These are phyloP conservation scores for Elachura formosa DNA, from an alignment of 2,113 vertebrate species.

Conservation along the genomic window DNA sequence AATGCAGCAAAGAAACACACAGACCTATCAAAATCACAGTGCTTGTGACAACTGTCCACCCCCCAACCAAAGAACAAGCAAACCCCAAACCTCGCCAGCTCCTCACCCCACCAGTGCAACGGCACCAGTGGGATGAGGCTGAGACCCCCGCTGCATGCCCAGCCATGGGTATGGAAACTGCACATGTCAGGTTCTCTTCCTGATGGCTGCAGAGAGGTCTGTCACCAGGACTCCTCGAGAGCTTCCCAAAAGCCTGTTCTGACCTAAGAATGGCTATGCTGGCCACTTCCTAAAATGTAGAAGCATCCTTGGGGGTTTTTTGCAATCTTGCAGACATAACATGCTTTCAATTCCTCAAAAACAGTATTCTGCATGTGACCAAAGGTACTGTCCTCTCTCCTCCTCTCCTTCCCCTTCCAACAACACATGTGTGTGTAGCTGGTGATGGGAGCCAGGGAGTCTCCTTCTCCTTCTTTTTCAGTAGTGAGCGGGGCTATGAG, in stretches of 20 bases:
- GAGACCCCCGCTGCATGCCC: neutral
- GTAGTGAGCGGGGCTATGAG: accelerated
- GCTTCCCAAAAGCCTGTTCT: neutral
- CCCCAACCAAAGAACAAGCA: neutral
- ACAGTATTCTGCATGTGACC: neutral
- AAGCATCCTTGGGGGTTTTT: neutral
- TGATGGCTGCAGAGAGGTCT: accelerated
- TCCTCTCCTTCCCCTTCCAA: constrained; percentile 38
- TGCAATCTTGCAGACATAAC: constrained; percentile 28
- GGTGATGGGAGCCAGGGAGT: neutral
- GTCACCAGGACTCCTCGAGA: neutral
- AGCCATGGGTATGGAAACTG: neutral
- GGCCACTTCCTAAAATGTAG: constrained; percentile 14
- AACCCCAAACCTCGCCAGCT: neutral
- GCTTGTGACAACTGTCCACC: neutral
- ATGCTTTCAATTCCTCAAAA: constrained; percentile 62
- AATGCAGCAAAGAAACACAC: neutral
- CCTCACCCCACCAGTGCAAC: neutral
- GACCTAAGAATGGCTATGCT: neutral
- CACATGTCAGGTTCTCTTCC: neutral
- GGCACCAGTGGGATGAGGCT: neutral
- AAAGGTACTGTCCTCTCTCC: neutral
- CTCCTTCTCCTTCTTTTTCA: neutral
- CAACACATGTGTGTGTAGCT: neutral
- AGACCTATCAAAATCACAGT: neutral